Percentiles rank a stretch among this genome's conserved stretches.
Conservation (phyloP, 2,888 invertebrate genomes). For the Griposia aprilina region DNA sequence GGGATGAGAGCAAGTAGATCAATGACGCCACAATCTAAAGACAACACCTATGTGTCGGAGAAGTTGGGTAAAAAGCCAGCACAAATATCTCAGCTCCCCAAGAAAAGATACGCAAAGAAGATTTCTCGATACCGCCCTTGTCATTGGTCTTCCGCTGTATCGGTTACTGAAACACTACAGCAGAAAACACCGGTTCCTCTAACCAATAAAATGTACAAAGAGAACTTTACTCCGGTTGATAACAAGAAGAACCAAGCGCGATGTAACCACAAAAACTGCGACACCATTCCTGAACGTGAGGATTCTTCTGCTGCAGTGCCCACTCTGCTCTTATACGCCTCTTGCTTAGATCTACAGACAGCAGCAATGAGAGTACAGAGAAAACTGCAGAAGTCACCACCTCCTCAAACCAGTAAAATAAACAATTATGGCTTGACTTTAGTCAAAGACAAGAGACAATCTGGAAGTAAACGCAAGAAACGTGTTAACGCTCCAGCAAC, state of each 20-base stretch:
- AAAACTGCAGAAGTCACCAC: neutral
- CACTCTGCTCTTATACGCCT: neutral
- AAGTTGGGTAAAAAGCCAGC: neutral
- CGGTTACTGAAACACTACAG: neutral
- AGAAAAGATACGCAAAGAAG: slow-evolving; percentile 32
- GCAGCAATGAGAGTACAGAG: neutral
- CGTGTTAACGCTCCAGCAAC: neutral
- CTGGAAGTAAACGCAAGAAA: neutral
- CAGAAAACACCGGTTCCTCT: neutral
- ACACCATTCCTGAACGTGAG: neutral
- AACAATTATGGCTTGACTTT: neutral
- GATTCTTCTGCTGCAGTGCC: neutral
- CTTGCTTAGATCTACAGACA: neutral
- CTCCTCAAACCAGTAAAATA: neutral
- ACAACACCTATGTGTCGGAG: neutral
- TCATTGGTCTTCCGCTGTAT: neutral
- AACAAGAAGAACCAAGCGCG: neutral
- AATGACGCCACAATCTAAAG: neutral
- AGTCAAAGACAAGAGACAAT: neutral
- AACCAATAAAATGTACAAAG: neutral
- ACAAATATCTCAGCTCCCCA: neutral
- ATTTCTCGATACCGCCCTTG: slow-evolving; percentile 35
- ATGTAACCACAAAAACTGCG: neutral
- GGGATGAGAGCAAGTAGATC: neutral
- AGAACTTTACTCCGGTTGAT: too few relatives aligned